Percentiles rank a stretch among this genome's conserved stretches.
These are phyloP conservation scores for Brienomyrus brachyistius DNA, from an alignment of 2,113 vertebrate species.

Conservation along the genomic window DNA sequence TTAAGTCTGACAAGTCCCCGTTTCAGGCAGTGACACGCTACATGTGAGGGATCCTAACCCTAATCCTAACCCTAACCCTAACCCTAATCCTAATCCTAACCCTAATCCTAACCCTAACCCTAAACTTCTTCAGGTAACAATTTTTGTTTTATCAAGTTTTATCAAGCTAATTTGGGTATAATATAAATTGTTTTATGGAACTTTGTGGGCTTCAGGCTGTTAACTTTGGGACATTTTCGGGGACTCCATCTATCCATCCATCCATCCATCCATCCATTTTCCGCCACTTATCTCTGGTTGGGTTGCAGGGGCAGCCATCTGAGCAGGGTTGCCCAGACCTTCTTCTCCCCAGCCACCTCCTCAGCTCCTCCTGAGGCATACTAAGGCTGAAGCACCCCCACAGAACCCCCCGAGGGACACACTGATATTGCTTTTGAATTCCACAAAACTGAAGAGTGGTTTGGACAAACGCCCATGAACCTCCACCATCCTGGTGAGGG, in stretches of 20 bases:
- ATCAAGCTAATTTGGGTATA: not conserved
- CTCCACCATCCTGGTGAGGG: too few species aligned
- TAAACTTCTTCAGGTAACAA: not conserved
- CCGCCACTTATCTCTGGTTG: too few species aligned
- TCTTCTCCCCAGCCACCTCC: too few species aligned
- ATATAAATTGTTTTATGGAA: not conserved
- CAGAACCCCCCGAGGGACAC: too few species aligned
- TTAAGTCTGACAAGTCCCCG: not conserved
- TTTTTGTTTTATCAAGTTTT: not conserved
- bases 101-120: not conserved
- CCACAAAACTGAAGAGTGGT: too few species aligned
- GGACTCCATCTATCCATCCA: not conserved
- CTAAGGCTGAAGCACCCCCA: too few species aligned
- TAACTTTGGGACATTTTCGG: not conserved
- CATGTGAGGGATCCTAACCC: not conserved
- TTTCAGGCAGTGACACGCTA: not conserved
- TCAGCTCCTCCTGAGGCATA: too few species aligned
- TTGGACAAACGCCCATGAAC: too few species aligned
- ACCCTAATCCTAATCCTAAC: not conserved
- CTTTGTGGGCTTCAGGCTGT: not conserved
- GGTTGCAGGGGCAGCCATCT: too few species aligned
- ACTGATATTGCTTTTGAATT: too few species aligned
- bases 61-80: not conserved
- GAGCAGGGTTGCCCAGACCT: too few species aligned
- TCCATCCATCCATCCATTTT: too few species aligned